A percentile compares a stretch with the other conserved stretches of the same genome.
Conservation (phyloP, 2,888 invertebrate species). For the Cistogaster globosa region DNA sequence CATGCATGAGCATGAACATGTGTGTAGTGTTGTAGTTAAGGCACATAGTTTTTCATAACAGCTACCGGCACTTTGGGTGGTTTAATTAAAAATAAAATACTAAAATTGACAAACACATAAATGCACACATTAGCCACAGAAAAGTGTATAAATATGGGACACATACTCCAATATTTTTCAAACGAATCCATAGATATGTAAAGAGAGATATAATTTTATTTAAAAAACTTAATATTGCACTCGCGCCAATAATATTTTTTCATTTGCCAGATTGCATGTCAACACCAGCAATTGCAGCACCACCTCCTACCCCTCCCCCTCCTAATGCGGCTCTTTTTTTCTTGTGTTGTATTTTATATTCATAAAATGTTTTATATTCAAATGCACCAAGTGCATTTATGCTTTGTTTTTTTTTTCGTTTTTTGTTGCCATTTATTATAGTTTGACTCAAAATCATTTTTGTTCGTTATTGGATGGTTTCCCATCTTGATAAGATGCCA, state of each 20-base stretch:
- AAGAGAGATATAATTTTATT: slow-evolving; percentile 38
- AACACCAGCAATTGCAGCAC: slow-evolving; percentile 46
- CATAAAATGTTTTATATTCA: slow-evolving; percentile 58
- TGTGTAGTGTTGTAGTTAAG: not conserved
- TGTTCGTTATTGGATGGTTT: slow-evolving; percentile 81
- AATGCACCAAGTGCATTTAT: slow-evolving; percentile 51
- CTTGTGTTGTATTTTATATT: slow-evolving; percentile 56
- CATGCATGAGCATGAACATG: not conserved
- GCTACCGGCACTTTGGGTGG: slow-evolving; percentile 72
- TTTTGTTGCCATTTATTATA: slow-evolving; percentile 52
- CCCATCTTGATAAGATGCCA: slow-evolving; percentile 83
- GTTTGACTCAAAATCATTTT: slow-evolving; percentile 72
- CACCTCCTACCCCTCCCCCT: not conserved
- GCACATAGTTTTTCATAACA: slow-evolving; percentile 26
- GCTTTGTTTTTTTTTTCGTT: not conserved
- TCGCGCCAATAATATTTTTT: slow-evolving; percentile 63
- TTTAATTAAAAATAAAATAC: slow-evolving; percentile 65
- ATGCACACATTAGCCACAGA: slow-evolving; percentile 44
- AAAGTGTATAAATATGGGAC: slow-evolving; percentile 61
- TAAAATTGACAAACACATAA: slow-evolving; percentile 1
- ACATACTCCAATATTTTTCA: slow-evolving; percentile 16
- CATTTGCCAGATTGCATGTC: slow-evolving; percentile 65
- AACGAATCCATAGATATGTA: slow-evolving; percentile 11
- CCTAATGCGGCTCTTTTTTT: not conserved
- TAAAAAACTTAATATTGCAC: slow-evolving; percentile 54